Evolutionary conservation across 2,113 vertebrate genomes (phyloP).

Genomic region (Rhabdomys dilectus): DNA sequence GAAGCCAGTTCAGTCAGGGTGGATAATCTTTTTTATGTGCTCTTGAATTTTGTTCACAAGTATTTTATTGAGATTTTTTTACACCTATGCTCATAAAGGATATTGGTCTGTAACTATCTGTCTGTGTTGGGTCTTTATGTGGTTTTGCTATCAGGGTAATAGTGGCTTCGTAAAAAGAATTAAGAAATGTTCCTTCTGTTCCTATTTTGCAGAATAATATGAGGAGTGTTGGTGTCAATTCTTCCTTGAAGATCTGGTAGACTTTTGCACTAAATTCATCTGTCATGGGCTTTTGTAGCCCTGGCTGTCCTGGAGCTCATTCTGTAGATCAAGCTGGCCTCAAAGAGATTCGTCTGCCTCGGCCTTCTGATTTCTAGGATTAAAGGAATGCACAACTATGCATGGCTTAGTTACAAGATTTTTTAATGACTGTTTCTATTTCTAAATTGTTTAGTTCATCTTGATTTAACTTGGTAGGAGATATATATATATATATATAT

Average conservation of each 20-base stretch:
- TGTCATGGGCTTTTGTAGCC: not conserved
- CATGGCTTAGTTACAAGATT: not conserved
- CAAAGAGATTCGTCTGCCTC: not conserved
- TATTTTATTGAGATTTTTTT: not conserved
- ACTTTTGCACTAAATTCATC: not conserved
- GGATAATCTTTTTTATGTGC: not conserved
- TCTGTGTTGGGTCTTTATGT: not conserved
- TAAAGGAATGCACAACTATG: not conserved
- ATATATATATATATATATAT: no score
- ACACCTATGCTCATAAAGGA: not conserved
- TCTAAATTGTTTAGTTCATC: not conserved
- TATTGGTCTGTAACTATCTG: not conserved
- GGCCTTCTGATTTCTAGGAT: not conserved
- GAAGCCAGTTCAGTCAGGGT: not conserved
- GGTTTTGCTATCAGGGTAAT: not conserved
- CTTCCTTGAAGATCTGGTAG: not conserved
- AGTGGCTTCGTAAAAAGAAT: not conserved
- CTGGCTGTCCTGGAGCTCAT: not conserved
- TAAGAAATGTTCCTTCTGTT: not conserved
- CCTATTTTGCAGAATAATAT: not conserved
- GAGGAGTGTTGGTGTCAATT: not conserved
- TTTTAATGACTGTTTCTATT: not conserved
- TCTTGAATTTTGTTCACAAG: not conserved
- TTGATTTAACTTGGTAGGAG: not conserved
- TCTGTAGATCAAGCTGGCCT: not conserved